phyloP scores from a whole-genome alignment of 2,113 vertebrate genomes.

The Pycnonotus jocosus region DNA sequence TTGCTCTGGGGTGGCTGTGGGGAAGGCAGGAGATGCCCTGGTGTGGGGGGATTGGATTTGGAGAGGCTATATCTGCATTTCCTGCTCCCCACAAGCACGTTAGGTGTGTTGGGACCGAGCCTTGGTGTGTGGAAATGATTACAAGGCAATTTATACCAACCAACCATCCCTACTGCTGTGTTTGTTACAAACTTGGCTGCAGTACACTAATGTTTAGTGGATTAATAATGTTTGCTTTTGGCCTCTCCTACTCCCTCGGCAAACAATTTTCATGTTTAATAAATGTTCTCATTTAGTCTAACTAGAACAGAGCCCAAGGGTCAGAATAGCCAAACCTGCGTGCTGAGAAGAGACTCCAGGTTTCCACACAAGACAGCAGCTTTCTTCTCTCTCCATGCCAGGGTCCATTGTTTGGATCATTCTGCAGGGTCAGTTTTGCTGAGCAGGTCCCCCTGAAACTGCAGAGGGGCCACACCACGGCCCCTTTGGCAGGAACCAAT shows the following conservation, averaged over 20 bases:
- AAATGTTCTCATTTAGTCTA: background rate
- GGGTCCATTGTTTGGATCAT: background rate
- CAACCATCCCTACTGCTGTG: background rate
- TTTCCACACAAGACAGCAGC: background rate
- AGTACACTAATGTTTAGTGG: background rate
- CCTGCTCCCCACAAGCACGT: accelerated
- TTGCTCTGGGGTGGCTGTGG: background rate
- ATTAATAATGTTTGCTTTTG: conserved; percentile 28
- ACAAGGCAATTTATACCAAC: background rate
- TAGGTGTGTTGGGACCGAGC: background rate
- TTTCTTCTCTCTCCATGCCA: background rate
- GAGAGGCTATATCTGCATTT: background rate
- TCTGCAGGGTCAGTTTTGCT: background rate
- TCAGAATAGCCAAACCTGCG: conserved; percentile 7
- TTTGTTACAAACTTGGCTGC: conserved; percentile 19
- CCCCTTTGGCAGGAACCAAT: background rate
- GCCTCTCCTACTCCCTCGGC: background rate
- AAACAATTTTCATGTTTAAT: conserved; percentile 10
- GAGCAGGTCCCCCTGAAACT: background rate
- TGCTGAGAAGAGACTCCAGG: background rate
- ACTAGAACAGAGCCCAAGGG: background rate
- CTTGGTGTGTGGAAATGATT: background rate
- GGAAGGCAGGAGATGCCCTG: background rate
- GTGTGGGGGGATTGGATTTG: background rate
- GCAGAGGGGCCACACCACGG: background rate